Base-by-base conservation (phyloP, 1,140 invertebrate species). In the Caenorhabditis tropicalis region DNA sequence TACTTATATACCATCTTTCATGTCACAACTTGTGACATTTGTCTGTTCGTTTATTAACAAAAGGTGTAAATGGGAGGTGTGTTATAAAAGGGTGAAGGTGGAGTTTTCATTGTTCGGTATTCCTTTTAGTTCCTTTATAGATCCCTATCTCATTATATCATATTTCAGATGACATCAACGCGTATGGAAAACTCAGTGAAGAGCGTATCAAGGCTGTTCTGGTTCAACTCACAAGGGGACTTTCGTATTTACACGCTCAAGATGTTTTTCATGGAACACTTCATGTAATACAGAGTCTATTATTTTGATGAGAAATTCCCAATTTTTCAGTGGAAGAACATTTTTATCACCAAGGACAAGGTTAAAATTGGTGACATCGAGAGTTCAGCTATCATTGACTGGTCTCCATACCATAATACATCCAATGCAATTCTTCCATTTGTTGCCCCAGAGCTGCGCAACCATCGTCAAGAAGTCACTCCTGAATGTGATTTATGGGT, bases 401-500 rank as follows among this genome's bases (percentile, higher is more conserved):
- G 31, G 43, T 12, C 19, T 29, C 12, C 10, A 15, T 24, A 33
- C 16, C n/a, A 36, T 2, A 21, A 33, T 4, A 65, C 33, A 29
- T 33, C 58, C 58, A 36, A 19, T 36, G 33, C 12, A n/a, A 2
- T 27, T 65, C 49, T 65, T 21, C 83, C 43, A 29, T 84, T 80
- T 31, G 39, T 65, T 6, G 83, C 83, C 15, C 83, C 83, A 33
- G 83, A 84, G 27, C 12, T 84, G 16, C 29, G 24, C 65, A 10
- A 24, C 7, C 15, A 36, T 19, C 10, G 3, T 19, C 7, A 10
- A 7, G n/a, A 56, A 29, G 9, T 43, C 1, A 65, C 65, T 21
- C 29, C 70, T 19, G 49, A 49, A 24, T 31, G 43, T 16, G 83
- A 84, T 58, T 6, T 84, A 15, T 84, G 82, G 82, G 82, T 84